Percentiles rank a stretch among this genome's conserved stretches.
phyloP scores from a whole-genome alignment of 2,888 invertebrate genomes.

The Harpalus rubripes region DNA sequence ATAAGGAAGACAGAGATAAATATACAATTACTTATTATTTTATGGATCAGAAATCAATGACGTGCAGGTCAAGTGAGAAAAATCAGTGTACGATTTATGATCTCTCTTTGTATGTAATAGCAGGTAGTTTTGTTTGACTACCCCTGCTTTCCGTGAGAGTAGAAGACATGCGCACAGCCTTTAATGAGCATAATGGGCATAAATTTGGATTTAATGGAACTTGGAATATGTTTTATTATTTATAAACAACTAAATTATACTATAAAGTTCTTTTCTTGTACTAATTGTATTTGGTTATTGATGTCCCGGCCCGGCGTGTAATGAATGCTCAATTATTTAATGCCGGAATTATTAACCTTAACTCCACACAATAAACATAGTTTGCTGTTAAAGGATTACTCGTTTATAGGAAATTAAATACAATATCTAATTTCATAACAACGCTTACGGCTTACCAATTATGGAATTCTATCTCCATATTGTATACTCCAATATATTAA shows the following conservation, averaged over 20 bases:
- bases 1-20: no score
- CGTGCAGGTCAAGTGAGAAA: no score
- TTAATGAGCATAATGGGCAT: constrained; percentile 56
- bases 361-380: constrained; percentile 2
- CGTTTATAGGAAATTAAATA: constrained; percentile 22
- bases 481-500: background rate
- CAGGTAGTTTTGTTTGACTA: background rate
- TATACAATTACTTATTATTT: no score
- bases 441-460: background rate
- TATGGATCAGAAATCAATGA: no score
- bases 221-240: constrained; percentile 43
- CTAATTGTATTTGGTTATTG: background rate
- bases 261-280: constrained; percentile 21
- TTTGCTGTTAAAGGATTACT: background rate
- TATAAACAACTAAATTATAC: constrained; percentile 48
- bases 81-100: no score
- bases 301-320: background rate
- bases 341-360: constrained; percentile 4
- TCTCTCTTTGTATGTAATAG: no score
- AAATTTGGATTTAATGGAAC: constrained; percentile 52
- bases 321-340: constrained; percentile 12
- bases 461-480: background rate
- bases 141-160: background rate
- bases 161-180: background rate
- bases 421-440: constrained; percentile 18